Evolutionary conservation across 2,888 invertebrate species (phyloP), one percentile per base, ranked within the genome.

Genomic region (Drosophila robusta): DNA sequence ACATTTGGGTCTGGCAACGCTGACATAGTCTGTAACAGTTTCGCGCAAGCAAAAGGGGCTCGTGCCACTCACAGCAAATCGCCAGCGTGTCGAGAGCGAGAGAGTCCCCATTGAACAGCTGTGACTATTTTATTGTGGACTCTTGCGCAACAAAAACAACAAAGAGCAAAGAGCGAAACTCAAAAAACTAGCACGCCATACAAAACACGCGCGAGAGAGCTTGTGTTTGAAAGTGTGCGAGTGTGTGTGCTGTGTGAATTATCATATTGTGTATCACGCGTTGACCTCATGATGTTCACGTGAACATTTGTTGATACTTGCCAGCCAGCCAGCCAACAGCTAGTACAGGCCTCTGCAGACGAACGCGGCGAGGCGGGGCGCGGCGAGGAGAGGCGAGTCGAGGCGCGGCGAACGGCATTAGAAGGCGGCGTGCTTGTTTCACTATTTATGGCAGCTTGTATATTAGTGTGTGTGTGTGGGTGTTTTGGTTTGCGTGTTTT

Each of bases 271-370:
- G 94, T 94, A 75, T 95, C 97, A 97, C 95, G 94, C 96, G 94
- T 93, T 93, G 92, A 92, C 93, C 94, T 95, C 96, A 95, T 97
- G 97, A 94, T 94, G 92, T 92, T 93, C 93, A 93, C 95, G 95
- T 95, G 95, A 94, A 92, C 92, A 91, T 82, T 86, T 85, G 87
- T 83, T 88, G 86, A 88, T 85, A 85, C 82, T 85, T 51, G 82
- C 46, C 52, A 44, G 68, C 42, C 45, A 50, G 50, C 64, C 54
- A 72, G 73, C 62, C 8, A 44, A 24, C 34, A 24, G 22, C n/a
- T 22, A 16, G 49, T 26, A 14, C 32, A 26, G 62, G 51, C 34
- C 29, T 39, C 4, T 47, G 49, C 34, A 47, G 39, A 38, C 39
- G 51, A 54, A 44, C 5, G 49, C 11, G 64, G 39, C 26, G 62